Conservation (phyloP, 2,888 invertebrate species). For the Nycteola revayana region DNA sequence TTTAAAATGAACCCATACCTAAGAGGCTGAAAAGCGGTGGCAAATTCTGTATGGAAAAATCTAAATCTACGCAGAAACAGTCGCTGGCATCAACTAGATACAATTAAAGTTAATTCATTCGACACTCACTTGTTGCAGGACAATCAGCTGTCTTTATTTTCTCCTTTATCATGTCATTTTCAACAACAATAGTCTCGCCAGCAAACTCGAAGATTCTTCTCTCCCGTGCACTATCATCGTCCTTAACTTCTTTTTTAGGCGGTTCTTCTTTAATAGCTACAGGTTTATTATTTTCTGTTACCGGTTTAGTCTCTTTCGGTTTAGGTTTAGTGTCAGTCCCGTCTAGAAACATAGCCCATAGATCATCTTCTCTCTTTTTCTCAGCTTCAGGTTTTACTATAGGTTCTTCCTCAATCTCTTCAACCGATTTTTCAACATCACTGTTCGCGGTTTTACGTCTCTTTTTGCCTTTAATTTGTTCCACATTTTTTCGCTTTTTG, state of each 20-base stretch:
- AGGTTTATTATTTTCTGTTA: slow-evolving; percentile 26
- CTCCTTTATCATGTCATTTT: slow-evolving; percentile 67
- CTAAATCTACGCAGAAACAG: too few relatives aligned
- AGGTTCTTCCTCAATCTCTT: slow-evolving; percentile 29
- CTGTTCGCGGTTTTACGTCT: slow-evolving; percentile 46
- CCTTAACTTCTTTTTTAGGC: slow-evolving; percentile 31
- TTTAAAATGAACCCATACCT: too few relatives aligned
- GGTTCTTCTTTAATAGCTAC: slow-evolving; percentile 18
- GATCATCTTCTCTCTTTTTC: slow-evolving; percentile 87
- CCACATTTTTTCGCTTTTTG: slow-evolving; percentile 55
- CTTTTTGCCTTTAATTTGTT: slow-evolving; percentile 46
- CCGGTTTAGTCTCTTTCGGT: slow-evolving; percentile 32
- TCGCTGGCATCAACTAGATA: too few relatives aligned
- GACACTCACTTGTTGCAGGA: slow-evolving; percentile 47
- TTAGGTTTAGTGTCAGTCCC: slow-evolving; percentile 82
- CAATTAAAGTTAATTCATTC: too few relatives aligned
- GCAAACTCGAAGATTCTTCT: slow-evolving; percentile 92
- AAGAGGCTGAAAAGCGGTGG: too few relatives aligned
- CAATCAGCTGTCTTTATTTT: slow-evolving; percentile 57
- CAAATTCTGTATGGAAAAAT: too few relatives aligned
- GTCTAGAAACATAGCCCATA: slow-evolving; percentile 91
- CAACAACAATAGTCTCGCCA: slow-evolving; percentile 88
- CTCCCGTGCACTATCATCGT: slow-evolving; percentile 78
- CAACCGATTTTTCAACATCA: slow-evolving; percentile 34
- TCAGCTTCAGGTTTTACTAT: slow-evolving; percentile 81